Percentiles rank a stretch among this genome's conserved stretches.
Evolutionary conservation across 1,140 invertebrate species (phyloP).

Genomic region (Heliothis virescens): DNA sequence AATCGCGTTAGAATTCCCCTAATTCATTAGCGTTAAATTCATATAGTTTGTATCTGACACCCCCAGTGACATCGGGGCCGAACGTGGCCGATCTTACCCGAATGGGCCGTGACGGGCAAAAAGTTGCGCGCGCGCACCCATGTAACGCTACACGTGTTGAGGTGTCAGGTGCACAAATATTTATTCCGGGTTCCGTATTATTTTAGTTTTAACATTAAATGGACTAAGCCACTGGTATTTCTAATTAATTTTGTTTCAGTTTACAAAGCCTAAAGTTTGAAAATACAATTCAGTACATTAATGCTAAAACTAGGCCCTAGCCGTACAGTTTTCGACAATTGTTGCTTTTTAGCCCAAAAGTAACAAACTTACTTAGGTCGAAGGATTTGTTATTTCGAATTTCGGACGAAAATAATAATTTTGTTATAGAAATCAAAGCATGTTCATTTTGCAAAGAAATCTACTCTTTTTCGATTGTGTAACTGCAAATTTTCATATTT

Average conservation of each 20-base stretch:
- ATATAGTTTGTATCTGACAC: slow-evolving; percentile 56
- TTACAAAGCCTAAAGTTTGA: neutral
- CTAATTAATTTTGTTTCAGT: neutral
- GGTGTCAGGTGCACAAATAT: slow-evolving; percentile 21
- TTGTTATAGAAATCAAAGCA: too few species aligned
- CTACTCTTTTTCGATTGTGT: too few species aligned
- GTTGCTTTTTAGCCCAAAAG: slow-evolving; percentile 10
- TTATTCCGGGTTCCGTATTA: slow-evolving; percentile 25
- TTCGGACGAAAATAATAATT: too few species aligned
- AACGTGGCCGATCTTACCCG: slow-evolving; percentile 1
- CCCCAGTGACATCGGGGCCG: slow-evolving; percentile 29
- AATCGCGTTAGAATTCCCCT: slow-evolving; percentile 60
- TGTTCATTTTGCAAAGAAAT: too few species aligned
- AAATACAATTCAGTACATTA: slow-evolving; percentile 15
- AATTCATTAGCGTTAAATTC: slow-evolving; percentile 80
- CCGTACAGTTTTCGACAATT: neutral
- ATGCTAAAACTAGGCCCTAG: neutral
- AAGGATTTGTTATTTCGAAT: neutral
- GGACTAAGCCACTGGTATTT: neutral
- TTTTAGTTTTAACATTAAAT: neutral
- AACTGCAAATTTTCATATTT: too few species aligned
- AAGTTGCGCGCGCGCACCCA: slow-evolving; percentile 32
- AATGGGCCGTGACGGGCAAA: slow-evolving; percentile 42
- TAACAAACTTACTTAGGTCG: neutral
- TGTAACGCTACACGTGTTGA: slow-evolving; percentile 33